These are phyloP conservation scores for Onychostoma macrolepis DNA, from an alignment of 2,113 vertebrate species.

Conservation along the genomic window DNA sequence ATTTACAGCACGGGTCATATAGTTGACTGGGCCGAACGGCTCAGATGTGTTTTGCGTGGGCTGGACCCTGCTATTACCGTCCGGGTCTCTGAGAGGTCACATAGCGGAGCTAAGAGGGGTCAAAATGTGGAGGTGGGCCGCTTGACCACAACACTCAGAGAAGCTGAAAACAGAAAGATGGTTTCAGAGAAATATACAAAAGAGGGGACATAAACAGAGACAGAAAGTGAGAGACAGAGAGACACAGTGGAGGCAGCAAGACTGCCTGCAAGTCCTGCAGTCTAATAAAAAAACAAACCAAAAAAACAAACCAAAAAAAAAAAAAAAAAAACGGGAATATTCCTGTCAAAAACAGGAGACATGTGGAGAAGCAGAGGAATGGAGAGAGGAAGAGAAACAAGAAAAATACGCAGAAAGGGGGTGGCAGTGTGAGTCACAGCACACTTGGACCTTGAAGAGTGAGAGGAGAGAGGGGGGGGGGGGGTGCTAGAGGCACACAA, in stretches of 20 bases:
- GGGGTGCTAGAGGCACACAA: conserved; percentile 48
- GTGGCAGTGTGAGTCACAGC: conserved; percentile 42
- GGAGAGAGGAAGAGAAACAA: conserved; percentile 15
- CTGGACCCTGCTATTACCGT: conserved; percentile 41
- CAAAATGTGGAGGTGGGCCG: conserved; percentile 36
- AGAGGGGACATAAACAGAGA: conserved; percentile 7
- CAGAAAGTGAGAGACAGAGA: neutral
- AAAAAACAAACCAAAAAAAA: no score
- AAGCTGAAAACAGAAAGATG: conserved; percentile 29
- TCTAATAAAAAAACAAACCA: no score
- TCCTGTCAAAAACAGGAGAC: conserved; percentile 48
- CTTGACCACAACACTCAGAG: conserved; percentile 42
- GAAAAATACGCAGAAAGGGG: conserved; percentile 23
- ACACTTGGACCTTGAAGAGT: conserved; percentile 23
- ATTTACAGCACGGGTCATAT: conserved; percentile 30
- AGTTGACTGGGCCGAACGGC: conserved; percentile 1
- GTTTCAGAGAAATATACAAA: conserved; percentile 18
- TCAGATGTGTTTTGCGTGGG: conserved; percentile 40
- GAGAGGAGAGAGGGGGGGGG: neutral
- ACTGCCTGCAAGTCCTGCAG: neutral
- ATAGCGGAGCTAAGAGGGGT: conserved; percentile 31
- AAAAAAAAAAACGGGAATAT: neutral
- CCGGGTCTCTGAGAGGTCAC: neutral
- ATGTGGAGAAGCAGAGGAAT: conserved; percentile 33
- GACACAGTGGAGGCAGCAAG: conserved; percentile 2